Evolutionary conservation across 2,797 vertebrate genomes (phyloP).

Genomic region (Nothura maculosa): DNA sequence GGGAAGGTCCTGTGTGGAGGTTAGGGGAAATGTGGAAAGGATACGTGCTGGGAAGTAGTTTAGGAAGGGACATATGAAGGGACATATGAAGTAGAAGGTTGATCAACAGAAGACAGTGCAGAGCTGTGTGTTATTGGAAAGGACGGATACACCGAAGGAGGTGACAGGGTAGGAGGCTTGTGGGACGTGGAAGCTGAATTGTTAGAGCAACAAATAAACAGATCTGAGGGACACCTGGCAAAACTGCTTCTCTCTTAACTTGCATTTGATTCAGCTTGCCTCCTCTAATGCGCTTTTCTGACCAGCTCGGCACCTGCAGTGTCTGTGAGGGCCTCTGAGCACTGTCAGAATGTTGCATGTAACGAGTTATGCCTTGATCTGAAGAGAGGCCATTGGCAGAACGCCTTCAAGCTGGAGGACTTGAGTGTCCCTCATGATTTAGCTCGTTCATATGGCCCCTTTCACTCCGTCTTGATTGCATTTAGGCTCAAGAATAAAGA

Average conservation of each 20-base stretch:
- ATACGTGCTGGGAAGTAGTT: neutral
- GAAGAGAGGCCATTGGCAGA: conserved; percentile 9
- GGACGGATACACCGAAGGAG: neutral
- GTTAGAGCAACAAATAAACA: neutral
- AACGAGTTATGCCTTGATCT: neutral
- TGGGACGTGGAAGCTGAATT: neutral
- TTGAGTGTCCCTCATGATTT: neutral
- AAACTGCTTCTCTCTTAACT: neutral
- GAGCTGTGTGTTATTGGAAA: neutral
- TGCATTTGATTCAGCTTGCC: neutral
- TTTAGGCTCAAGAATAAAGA: neutral
- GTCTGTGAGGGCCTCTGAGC: neutral
- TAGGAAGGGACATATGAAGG: neutral
- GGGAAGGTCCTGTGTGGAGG: neutral
- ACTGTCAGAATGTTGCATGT: neutral
- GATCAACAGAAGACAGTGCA: neutral
- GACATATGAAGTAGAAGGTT: neutral
- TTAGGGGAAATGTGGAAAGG: neutral
- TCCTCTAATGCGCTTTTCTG: accelerated
- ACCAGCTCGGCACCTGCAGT: neutral
- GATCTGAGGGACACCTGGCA: neutral
- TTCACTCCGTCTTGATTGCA: neutral
- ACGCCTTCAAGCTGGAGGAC: neutral
- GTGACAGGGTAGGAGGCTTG: neutral
- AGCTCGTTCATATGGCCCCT: neutral